These are phyloP conservation scores for Sebastiscus albofasciatus DNA, from an alignment of 2,797 vertebrate genomes.

Conservation along the genomic window DNA sequence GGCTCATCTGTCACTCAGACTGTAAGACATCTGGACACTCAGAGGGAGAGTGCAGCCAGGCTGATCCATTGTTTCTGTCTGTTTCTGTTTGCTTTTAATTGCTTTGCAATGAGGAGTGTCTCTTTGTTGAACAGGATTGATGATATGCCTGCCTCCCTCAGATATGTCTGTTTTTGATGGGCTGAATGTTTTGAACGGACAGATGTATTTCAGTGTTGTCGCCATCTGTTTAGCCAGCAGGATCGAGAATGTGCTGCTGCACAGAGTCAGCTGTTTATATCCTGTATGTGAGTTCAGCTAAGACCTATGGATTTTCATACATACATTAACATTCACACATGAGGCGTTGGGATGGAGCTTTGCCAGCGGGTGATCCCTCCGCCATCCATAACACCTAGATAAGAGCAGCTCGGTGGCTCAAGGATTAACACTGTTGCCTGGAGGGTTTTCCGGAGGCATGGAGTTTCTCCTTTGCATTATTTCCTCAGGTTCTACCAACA, in stretches of 20 bases:
- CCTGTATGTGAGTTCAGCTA: not conserved
- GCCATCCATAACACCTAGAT: not conserved
- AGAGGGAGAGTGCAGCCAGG: not conserved
- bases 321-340: slow-evolving; percentile 7
- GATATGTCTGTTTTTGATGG: slow-evolving; percentile 10
- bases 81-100: slow-evolving; percentile 8
- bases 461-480: not conserved
- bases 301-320: not conserved
- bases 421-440: slow-evolving; percentile 16
- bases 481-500: not conserved
- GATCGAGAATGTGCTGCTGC: not conserved
- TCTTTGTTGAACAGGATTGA: not conserved
- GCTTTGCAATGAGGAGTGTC: not conserved
- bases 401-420: not conserved
- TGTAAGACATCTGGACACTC: not conserved
- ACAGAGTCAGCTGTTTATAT: not conserved
- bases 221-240: not conserved
- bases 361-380: not conserved
- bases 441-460: not conserved
- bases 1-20: slow-evolving; percentile 17
- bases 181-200: not conserved
- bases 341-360: not conserved
- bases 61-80: slow-evolving; percentile 15
- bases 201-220: slow-evolving; percentile 9
- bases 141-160: not conserved